Evolutionary conservation across 2,113 vertebrate species (phyloP).

Genomic region (Corythornis vintsioides): DNA sequence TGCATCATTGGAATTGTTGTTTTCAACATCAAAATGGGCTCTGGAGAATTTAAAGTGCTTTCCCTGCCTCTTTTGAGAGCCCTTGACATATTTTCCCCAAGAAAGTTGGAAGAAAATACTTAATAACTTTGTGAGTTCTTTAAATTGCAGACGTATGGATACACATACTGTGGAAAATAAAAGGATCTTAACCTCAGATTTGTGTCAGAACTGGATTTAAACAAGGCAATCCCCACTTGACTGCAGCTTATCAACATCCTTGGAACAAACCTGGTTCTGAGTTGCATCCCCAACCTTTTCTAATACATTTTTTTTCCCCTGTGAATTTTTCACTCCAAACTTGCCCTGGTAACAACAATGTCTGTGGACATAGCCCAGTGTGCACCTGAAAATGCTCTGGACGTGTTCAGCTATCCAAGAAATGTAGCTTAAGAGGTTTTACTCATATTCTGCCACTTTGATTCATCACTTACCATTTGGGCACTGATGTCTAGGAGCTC

Average conservation of each 20-base stretch:
- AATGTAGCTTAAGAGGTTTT: neutral
- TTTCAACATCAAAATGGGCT: neutral
- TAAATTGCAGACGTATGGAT: neutral
- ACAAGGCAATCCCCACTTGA: no score
- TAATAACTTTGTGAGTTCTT: neutral
- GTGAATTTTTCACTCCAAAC: neutral
- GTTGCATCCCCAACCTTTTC: neutral
- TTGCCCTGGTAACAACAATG: neutral
- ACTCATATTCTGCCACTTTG: neutral
- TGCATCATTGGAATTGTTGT: neutral
- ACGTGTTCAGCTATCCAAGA: neutral
- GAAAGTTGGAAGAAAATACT: neutral
- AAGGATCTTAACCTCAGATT: neutral
- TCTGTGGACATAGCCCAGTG: neutral
- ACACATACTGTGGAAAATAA: neutral
- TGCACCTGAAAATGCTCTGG: neutral
- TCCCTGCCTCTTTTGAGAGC: neutral
- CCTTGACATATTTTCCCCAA: neutral
- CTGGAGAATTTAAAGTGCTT: neutral
- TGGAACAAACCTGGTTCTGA: neutral
- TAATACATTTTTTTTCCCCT: neutral
- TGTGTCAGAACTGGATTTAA: neutral
- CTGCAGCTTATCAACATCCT: no score
- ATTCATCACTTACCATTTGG: slow-evolving; percentile 12
- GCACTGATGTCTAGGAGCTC: neutral